Conservation (phyloP, 2,888 invertebrate species). For the Eutolmus rufibarbis region DNA sequence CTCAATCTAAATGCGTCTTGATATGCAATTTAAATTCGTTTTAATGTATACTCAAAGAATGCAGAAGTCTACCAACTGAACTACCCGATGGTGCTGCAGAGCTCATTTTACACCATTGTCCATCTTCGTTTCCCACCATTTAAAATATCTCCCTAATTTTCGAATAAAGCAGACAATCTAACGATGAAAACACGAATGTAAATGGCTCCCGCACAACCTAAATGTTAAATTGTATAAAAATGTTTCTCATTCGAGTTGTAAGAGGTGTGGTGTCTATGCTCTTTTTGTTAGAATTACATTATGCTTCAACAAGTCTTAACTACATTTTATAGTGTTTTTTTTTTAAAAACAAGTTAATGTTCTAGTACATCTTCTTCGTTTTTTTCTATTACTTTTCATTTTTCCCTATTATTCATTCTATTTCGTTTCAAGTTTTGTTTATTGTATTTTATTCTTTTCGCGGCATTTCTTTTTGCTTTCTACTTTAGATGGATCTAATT, state of each 20-base stretch:
- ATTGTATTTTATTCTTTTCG: not conserved
- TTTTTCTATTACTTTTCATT: not conserved
- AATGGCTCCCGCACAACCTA: not conserved
- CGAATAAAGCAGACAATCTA: not conserved
- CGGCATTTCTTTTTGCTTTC: not conserved
- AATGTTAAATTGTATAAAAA: not conserved
- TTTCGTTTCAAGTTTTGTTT: not conserved
- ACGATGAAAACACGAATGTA: not conserved
- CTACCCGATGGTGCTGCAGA: not conserved
- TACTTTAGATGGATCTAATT: not conserved
- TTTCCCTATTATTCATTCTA: not conserved
- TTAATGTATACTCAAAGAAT: slow-evolving; percentile 14
- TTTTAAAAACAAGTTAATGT: slow-evolving; percentile 3
- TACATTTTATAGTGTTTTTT: not conserved
- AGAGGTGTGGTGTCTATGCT: not conserved
- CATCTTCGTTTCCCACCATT: not conserved
- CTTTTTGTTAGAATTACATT: slow-evolving; percentile 12
- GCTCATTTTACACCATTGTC: not conserved
- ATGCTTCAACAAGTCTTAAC: slow-evolving; percentile 27
- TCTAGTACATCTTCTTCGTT: not conserved
- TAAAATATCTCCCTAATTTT: not conserved
- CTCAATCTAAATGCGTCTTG: slow-evolving; percentile 4
- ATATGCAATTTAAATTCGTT: slow-evolving; percentile 34
- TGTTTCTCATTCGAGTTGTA: not conserved
- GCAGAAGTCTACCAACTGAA: not conserved